Percentiles rank a stretch among this genome's conserved stretches.
phyloP scores from a whole-genome alignment of 2,797 vertebrate genomes.

The Tapirus indicus region DNA sequence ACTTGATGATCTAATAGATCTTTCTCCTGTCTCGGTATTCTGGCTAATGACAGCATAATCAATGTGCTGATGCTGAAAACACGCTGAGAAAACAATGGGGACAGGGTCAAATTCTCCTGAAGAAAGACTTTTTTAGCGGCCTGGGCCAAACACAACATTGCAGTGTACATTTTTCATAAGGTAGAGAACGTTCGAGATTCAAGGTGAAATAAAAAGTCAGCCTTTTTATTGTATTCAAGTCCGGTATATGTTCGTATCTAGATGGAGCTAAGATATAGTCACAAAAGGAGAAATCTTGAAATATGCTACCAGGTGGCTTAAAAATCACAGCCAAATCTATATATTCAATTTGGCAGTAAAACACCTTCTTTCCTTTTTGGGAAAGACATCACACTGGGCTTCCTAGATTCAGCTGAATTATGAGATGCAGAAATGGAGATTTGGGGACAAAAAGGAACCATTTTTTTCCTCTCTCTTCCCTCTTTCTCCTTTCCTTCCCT shows the following conservation, averaged over 20 bases:
- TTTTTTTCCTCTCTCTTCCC: background rate
- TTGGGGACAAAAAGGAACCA: background rate
- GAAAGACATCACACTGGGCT: background rate
- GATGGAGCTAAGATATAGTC: background rate
- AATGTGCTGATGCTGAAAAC: constrained; percentile 33
- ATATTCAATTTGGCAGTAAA: constrained; percentile 28
- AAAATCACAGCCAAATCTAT: constrained; percentile 57
- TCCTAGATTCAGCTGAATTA: constrained; percentile 36
- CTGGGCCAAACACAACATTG: constrained; percentile 1
- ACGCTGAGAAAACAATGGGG: constrained; percentile 48
- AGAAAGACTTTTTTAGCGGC: background rate
- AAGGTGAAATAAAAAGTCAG: background rate
- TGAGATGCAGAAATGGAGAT: constrained; percentile 51
- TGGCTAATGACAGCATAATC: constrained; percentile 64
- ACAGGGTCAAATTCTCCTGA: constrained; percentile 6
- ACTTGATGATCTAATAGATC: constrained; percentile 56
- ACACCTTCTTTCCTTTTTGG: constrained; percentile 47
- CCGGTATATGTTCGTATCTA: background rate
- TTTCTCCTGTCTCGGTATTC: constrained; percentile 28
- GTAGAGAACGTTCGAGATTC: background rate
- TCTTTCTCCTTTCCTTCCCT: background rate
- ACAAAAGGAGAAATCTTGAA: constrained; percentile 30
- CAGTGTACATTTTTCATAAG: background rate
- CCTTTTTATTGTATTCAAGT: background rate
- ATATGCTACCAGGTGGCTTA: constrained; percentile 54